Conservation (phyloP, 2,888 invertebrate genomes). For the Athalia rosae region DNA sequence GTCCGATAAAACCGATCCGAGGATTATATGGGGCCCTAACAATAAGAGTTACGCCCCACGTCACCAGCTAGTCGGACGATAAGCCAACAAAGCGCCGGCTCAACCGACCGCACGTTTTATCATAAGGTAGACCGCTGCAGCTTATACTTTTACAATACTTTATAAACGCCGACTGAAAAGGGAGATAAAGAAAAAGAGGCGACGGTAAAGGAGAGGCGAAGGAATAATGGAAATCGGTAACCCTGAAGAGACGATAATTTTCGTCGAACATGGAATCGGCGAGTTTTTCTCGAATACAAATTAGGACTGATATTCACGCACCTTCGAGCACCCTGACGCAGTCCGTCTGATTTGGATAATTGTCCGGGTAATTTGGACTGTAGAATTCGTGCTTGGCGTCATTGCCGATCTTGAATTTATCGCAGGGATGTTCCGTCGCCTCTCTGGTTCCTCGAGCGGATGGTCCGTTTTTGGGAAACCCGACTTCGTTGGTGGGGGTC, state of each 20-base stretch:
- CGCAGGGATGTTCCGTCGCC: conserved; percentile 72
- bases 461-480: conserved; percentile 46
- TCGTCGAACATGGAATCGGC: neutral
- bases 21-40: conserved; percentile 6
- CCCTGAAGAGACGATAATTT: no score
- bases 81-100: conserved; percentile 18
- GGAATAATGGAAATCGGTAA: no score
- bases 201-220: no score
- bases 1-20: conserved; percentile 22
- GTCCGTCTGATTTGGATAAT: conserved; percentile 81
- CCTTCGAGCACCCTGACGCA: conserved; percentile 82
- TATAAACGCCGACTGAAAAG: no score
- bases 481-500: conserved; percentile 45
- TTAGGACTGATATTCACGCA: conserved; percentile 70
- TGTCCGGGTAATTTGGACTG: conserved; percentile 82
- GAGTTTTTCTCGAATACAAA: neutral
- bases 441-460: conserved; percentile 63
- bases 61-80: conserved; percentile 16
- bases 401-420: conserved; percentile 78
- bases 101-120: conserved; percentile 21
- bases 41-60: conserved; percentile 21
- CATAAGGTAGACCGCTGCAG: neutral
- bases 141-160: no score
- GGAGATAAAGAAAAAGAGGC: no score
- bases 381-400: conserved; percentile 79